phyloP scores from a whole-genome alignment of 2,797 vertebrate genomes.

The Brachyrhaphis roseni region DNA sequence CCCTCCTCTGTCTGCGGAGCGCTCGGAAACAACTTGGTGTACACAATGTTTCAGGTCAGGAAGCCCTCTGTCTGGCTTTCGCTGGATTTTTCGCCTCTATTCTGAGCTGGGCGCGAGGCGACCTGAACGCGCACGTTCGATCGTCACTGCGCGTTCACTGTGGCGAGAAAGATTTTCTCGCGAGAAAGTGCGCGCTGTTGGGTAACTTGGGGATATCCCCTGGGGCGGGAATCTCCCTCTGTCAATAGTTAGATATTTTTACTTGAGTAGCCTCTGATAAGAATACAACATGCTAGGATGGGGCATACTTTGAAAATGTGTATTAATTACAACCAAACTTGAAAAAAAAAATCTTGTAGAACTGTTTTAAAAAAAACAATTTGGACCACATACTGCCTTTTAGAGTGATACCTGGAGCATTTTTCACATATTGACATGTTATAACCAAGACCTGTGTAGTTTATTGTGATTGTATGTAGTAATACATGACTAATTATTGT shows the following conservation, averaged over 20 bases:
- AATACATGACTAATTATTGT: background rate
- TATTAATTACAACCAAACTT: background rate
- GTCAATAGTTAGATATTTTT: background rate
- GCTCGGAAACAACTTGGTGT: slow-evolving; percentile 51
- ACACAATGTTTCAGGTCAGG: slow-evolving; percentile 30
- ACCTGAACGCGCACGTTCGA: slow-evolving; percentile 48
- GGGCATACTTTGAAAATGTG: background rate
- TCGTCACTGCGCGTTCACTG: slow-evolving; percentile 51
- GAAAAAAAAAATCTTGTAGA: background rate
- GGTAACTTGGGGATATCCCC: slow-evolving; percentile 47
- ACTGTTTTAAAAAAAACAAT: background rate
- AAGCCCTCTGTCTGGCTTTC: slow-evolving; percentile 50
- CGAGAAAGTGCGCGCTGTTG: slow-evolving; percentile 53
- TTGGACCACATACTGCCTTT: background rate
- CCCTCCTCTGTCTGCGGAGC: slow-evolving; percentile 33
- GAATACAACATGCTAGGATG: background rate
- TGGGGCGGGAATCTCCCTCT: slow-evolving; percentile 31
- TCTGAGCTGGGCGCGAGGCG: slow-evolving; percentile 48
- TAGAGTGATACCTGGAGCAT: background rate
- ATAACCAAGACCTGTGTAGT: background rate
- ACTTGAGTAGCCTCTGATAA: background rate
- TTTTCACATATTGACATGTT: background rate
- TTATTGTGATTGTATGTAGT: background rate
- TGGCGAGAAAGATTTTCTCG: slow-evolving; percentile 50
- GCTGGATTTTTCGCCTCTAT: slow-evolving; percentile 55